Conservation (phyloP, 2,888 invertebrate species). For the Tenthredo livida region DNA sequence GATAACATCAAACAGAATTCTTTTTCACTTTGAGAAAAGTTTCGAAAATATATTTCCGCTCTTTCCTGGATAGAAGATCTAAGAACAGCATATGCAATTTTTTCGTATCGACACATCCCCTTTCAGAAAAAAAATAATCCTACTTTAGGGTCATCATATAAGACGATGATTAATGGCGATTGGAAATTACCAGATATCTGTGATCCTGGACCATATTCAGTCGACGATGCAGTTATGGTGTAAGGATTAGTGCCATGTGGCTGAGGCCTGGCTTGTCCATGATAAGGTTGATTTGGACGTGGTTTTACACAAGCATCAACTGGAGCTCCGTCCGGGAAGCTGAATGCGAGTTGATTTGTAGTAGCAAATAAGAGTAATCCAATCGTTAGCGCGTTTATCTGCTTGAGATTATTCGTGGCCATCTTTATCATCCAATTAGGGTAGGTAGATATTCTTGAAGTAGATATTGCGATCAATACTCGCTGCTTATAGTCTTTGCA, state of each 20-base stretch:
- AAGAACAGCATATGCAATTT: neutral
- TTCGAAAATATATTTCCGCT: neutral
- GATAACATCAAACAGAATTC: neutral
- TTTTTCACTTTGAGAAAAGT: neutral
- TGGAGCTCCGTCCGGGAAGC: constrained; percentile 91
- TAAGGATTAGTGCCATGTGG: constrained; percentile 84
- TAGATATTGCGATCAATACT: neutral
- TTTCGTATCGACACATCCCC: neutral
- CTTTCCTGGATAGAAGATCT: neutral
- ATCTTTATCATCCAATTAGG: constrained; percentile 28
- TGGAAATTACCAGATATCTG: constrained; percentile 83
- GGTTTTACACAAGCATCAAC: constrained; percentile 90
- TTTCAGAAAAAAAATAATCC: neutral
- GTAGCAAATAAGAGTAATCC: neutral
- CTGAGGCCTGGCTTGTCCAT: constrained; percentile 86
- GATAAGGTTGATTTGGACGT: constrained; percentile 88
- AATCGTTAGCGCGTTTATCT: constrained; percentile 28
- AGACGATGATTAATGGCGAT: too few relatives aligned
- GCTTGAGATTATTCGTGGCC: constrained; percentile 13
- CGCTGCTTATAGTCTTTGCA: neutral
- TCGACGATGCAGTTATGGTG: constrained; percentile 83
- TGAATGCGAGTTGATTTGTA: constrained; percentile 63
- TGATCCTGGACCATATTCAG: constrained; percentile 84
- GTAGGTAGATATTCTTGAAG: neutral
- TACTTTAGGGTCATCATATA: too few relatives aligned